A percentile compares a stretch with the other conserved stretches of the same genome.
Evolutionary conservation across 1,140 invertebrate species (phyloP).

Genomic region (Sycophaga agraensis): DNA sequence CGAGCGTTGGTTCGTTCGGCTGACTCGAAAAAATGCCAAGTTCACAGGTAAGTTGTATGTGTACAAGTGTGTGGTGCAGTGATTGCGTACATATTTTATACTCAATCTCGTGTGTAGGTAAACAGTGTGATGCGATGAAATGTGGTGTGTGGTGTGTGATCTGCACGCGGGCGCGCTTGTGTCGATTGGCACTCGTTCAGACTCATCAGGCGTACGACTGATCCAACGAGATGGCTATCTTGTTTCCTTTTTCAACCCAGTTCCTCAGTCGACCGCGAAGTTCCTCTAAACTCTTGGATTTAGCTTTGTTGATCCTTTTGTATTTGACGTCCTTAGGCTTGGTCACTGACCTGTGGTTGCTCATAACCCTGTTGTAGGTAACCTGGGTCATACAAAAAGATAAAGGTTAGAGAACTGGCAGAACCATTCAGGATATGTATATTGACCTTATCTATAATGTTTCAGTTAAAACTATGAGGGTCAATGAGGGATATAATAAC

Average conservation of each 20-base stretch:
- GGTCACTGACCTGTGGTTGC: conserved; percentile 83
- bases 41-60: not conserved
- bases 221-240: conserved; percentile 60
- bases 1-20: conserved; percentile 3
- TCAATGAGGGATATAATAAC: no score
- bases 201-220: conserved; percentile 47
- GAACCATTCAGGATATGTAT: no score
- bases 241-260: conserved; percentile 79
- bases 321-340: conserved; percentile 90
- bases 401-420: not conserved
- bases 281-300: conserved; percentile 85
- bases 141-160: no score
- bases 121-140: no score
- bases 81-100: no score
- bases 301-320: conserved; percentile 86
- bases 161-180: not conserved
- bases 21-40: conserved; percentile 25
- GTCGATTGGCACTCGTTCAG: conserved; percentile 15
- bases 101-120: no score
- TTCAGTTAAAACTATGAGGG: no score
- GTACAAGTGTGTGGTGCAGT: not conserved
- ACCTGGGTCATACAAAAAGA: conserved; percentile 54
- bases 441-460: no score
- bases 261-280: conserved; percentile 78
- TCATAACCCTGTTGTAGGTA: conserved; percentile 85